Evolutionary conservation across 2,113 vertebrate species (phyloP).

Genomic region (Percopsis transmontana): DNA sequence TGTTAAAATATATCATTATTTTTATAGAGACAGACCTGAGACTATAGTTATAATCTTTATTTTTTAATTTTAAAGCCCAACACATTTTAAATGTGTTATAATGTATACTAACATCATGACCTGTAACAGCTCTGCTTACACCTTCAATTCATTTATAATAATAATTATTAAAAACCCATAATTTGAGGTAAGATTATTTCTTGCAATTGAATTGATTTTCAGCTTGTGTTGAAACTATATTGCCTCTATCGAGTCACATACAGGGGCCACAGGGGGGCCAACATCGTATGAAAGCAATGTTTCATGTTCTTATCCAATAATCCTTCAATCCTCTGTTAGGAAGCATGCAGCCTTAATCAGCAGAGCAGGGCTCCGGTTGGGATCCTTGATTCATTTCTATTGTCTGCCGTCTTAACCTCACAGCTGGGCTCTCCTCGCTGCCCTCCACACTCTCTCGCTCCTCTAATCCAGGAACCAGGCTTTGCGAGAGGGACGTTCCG

Average conservation of each 20-base stretch:
- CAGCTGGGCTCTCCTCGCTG: conserved; percentile 49
- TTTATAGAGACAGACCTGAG: no score
- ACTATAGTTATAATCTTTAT: no score
- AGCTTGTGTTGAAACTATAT: neutral
- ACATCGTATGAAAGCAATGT: conserved; percentile 31
- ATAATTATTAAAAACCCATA: no score
- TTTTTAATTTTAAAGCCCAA: no score
- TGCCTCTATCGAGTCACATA: neutral
- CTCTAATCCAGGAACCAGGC: conserved; percentile 64
- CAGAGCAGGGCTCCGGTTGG: conserved; percentile 43
- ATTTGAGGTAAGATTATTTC: neutral
- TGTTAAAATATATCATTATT: no score
- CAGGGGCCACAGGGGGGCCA: neutral
- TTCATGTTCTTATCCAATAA: conserved; percentile 53
- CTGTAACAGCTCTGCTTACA: no score
- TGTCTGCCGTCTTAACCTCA: conserved; percentile 60
- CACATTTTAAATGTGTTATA: no score
- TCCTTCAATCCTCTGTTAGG: conserved; percentile 32
- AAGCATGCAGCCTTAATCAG: conserved; percentile 33
- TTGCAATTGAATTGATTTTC: neutral
- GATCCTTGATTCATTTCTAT: conserved; percentile 66
- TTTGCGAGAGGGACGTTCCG: conserved; percentile 54
- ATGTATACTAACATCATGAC: no score
- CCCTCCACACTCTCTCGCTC: conserved; percentile 45
- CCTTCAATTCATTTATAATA: no score